Evolutionary conservation across 1,140 invertebrate species (phyloP), one percentile per base, ranked within the genome.

Genomic region (Musca domestica): DNA sequence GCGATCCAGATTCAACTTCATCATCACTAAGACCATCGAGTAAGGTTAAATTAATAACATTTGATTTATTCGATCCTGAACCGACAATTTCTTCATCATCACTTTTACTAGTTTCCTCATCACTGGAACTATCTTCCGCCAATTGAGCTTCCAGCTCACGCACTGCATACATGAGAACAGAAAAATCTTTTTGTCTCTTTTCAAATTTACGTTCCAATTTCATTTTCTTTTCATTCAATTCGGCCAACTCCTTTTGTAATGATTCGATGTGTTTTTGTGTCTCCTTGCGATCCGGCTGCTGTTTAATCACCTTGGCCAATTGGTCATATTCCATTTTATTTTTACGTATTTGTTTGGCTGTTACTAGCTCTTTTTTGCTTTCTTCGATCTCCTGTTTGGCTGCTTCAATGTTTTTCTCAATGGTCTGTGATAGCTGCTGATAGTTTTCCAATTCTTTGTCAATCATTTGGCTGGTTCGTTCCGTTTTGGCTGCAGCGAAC

Each of bases 281-380:
- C 71, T 92, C 89, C 76, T 91, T 89, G 76, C 95, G 87, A 77
- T 96, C 93, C 0, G 95, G 95, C 75, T 97, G 92, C 74, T 92
- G 88, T 71, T 91, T 90, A 70, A 98, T 97, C 3, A 95, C 88
- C 83, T 93, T 92, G 0, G 95, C 95, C 23, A 98, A 73, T 5
- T 95, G 89, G 86, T 98, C 95, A 84, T 97, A 98, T 76, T 97
- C 95, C 84, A 93, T 90, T 73, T 92, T 87, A 81, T 98, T 95
- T 78, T 94, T 94, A 2, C 95, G 86, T 17, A 92, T 87, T 73
- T 89, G 88, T 80, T 94, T 95, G 1, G 93, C 93, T 73, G 92
- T 86, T 64, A 90, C 85, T 17, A 96, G 82, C 69, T 94, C 89
- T 6, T 82, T 75, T 83, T 94, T 94, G 20, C 90, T 91, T 19